These are phyloP conservation scores for Urocitellus parryii DNA, from an alignment of 2,113 vertebrate genomes.

Conservation along the genomic window DNA sequence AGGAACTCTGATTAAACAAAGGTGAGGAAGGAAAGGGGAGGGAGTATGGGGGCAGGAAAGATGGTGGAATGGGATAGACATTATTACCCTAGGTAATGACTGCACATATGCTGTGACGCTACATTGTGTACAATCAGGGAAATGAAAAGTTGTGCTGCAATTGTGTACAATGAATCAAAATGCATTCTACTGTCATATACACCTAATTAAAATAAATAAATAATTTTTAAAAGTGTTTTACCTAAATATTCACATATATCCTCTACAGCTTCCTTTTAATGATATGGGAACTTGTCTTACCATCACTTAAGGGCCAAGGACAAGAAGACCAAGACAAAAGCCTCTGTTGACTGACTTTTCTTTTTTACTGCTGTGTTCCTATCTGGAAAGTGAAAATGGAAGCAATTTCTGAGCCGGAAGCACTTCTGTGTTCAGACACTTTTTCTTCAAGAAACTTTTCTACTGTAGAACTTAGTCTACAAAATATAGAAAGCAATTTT, in stretches of 20 bases:
- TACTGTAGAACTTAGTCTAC: neutral
- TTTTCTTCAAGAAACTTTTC: neutral
- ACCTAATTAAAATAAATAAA: no score
- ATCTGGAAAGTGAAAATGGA: neutral
- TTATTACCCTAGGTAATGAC: no score
- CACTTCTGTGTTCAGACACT: neutral
- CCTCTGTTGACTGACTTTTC: neutral
- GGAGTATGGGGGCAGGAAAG: no score
- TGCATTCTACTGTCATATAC: no score
- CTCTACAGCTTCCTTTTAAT: conserved; percentile 19
- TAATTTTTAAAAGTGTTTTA: neutral
- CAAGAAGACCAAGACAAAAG: neutral
- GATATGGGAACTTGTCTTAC: neutral
- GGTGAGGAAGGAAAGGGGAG: no score
- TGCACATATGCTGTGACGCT: no score
- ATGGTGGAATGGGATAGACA: no score
- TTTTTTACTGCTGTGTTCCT: neutral
- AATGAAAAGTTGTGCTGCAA: no score
- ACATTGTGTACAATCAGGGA: no score
- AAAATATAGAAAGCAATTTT: neutral
- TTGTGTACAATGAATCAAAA: no score
- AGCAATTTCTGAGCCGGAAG: neutral
- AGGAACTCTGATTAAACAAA: no score
- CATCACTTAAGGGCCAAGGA: neutral
- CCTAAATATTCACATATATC: neutral